These are phyloP conservation scores for Mesocricetus auratus DNA, from an alignment of 2,113 vertebrate species.

Conservation along the genomic window DNA sequence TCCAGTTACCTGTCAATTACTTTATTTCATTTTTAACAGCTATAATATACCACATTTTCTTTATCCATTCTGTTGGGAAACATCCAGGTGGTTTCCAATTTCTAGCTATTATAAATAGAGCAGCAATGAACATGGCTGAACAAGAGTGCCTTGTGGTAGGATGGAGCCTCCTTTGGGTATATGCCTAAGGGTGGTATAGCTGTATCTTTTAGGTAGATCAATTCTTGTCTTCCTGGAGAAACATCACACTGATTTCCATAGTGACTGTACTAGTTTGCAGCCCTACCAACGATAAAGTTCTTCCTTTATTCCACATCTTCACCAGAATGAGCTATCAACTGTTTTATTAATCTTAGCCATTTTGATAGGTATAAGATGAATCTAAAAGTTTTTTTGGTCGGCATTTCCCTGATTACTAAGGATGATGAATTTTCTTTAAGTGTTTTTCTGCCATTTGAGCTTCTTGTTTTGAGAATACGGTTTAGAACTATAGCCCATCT, in stretches of 20 bases:
- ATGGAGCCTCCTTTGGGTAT: too few species aligned
- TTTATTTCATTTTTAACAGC: too few species aligned
- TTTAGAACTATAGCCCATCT: not conserved
- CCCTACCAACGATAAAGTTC: not conserved
- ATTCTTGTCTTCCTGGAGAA: too few species aligned
- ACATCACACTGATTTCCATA: not conserved
- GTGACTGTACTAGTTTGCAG: not conserved
- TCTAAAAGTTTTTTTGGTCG: not conserved
- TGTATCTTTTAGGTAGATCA: too few species aligned
- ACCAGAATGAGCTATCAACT: not conserved
- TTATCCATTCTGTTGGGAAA: too few species aligned
- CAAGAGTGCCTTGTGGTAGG: too few species aligned
- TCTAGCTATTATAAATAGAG: too few species aligned
- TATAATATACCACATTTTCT: too few species aligned
- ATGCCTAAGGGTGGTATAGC: too few species aligned
- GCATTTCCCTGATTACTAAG: not conserved
- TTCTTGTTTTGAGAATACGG: not conserved
- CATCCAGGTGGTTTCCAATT: too few species aligned
- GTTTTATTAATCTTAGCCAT: not conserved
- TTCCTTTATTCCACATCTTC: not conserved
- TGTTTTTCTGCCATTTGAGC: not conserved
- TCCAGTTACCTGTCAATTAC: too few species aligned
- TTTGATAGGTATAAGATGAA: not conserved
- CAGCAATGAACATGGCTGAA: too few species aligned
- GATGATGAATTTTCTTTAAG: not conserved